phyloP scores from a whole-genome alignment of 2,113 vertebrate genomes.

The Cromileptes altivelis region DNA sequence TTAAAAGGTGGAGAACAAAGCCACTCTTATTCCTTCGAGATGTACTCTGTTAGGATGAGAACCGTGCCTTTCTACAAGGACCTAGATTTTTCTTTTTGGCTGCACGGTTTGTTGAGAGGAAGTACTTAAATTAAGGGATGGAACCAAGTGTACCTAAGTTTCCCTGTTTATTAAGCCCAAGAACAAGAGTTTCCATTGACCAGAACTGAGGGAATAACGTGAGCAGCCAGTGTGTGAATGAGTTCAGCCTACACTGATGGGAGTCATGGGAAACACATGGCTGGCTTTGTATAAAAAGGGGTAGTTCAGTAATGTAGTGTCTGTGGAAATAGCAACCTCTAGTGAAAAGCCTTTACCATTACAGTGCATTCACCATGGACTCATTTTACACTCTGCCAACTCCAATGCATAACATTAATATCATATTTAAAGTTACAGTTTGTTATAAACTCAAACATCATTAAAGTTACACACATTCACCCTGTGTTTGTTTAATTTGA shows the following conservation, averaged over 20 bases:
- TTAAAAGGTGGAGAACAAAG: conserved; percentile 73
- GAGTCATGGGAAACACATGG: conserved; percentile 35
- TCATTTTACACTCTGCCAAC: not conserved
- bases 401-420: not conserved
- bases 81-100: conserved; percentile 19
- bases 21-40: conserved; percentile 71
- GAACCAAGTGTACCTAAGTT: not conserved
- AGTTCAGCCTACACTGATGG: conserved; percentile 24
- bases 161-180: not conserved
- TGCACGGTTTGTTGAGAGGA: conserved; percentile 12
- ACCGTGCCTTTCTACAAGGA: conserved; percentile 24
- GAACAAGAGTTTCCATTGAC: not conserved
- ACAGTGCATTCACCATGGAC: not conserved
- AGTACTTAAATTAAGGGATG: not conserved
- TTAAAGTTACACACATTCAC: not conserved
- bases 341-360: conserved; percentile 7
- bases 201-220: not conserved
- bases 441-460: not conserved
- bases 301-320: not conserved
- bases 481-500: not conserved
- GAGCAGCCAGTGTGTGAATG: conserved; percentile 17
- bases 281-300: not conserved
- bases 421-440: not conserved
- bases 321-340: conserved; percentile 52
- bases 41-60: conserved; percentile 30